phyloP scores from a whole-genome alignment of 2,113 vertebrate species.

The Mirza zaza region DNA sequence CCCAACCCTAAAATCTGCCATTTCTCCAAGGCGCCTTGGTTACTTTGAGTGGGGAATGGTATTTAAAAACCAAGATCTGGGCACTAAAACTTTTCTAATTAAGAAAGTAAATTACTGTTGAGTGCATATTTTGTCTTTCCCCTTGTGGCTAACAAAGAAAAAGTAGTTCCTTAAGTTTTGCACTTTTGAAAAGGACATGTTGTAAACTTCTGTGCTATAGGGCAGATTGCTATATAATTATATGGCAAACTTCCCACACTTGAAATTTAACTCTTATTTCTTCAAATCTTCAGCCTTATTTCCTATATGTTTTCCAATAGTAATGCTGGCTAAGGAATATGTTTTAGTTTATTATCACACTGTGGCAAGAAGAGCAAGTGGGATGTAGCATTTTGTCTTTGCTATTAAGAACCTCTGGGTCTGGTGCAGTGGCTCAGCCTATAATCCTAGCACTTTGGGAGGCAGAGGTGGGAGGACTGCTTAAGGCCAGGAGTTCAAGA shows the following conservation, averaged over 20 bases:
- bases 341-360: not conserved
- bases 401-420: not conserved
- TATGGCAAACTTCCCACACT: not conserved
- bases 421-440: no score
- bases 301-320: not conserved
- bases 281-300: not conserved
- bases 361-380: not conserved
- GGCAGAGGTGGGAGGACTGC: no score
- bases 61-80: not conserved
- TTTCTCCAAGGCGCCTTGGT: not conserved
- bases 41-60: not conserved
- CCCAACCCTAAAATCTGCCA: not conserved
- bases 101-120: not conserved
- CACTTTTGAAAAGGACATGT: not conserved
- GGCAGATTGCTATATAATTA: not conserved
- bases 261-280: not conserved
- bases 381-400: not conserved
- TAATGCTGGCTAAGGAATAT: not conserved
- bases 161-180: not conserved
- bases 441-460: no score
- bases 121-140: not conserved
- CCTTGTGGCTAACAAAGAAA: not conserved
- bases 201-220: not conserved
- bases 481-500: no score
- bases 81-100: not conserved